These are phyloP conservation scores for Cladorhizidae sp. DNA, from an alignment of 37 sponge, comb jelly and placozoan species.

Conservation along the genomic window DNA sequence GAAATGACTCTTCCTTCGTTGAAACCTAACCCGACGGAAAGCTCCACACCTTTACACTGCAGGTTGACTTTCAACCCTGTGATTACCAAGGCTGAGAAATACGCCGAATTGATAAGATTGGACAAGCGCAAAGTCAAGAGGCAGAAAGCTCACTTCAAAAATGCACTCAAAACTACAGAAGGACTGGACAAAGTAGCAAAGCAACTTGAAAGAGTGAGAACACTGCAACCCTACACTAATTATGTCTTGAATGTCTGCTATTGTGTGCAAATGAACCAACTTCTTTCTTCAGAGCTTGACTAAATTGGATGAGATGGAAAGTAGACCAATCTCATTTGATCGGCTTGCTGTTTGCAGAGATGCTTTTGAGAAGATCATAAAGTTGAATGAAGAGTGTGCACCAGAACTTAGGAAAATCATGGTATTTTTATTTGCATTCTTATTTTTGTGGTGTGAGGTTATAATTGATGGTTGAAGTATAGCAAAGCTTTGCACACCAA, in stretches of 20 bases:
- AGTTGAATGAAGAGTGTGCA: conserved; percentile 5
- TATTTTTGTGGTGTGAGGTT: too few relatives aligned
- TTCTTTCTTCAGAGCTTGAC: neutral
- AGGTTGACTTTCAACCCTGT: conserved; percentile 5
- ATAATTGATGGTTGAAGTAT: too few relatives aligned
- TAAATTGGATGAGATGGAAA: neutral
- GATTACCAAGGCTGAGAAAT: conserved; percentile 34
- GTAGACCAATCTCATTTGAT: conserved; percentile 23
- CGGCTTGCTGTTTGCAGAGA: conserved; percentile 14
- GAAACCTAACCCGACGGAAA: too few relatives aligned
- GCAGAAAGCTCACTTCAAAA: conserved; percentile 26
- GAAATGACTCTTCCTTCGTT: too few relatives aligned
- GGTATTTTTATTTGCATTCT: too few relatives aligned
- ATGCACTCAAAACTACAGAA: conserved; percentile 34
- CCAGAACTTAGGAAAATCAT: conserved; percentile 27
- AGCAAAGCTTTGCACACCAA: too few relatives aligned
- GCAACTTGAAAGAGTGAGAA: conserved; percentile 21
- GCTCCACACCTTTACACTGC: too few relatives aligned
- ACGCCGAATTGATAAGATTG: conserved; percentile 5
- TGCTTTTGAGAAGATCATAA: conserved; percentile 33
- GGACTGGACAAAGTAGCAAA: conserved; percentile 1
- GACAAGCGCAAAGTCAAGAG: conserved; percentile 20
- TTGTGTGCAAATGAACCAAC: too few relatives aligned
- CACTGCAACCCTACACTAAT: too few relatives aligned
- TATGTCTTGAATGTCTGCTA: too few relatives aligned